Evolutionary conservation across 2,888 invertebrate species (phyloP), one percentile per base, ranked within the genome.

Genomic region (Pantelozetes paolii): DNA sequence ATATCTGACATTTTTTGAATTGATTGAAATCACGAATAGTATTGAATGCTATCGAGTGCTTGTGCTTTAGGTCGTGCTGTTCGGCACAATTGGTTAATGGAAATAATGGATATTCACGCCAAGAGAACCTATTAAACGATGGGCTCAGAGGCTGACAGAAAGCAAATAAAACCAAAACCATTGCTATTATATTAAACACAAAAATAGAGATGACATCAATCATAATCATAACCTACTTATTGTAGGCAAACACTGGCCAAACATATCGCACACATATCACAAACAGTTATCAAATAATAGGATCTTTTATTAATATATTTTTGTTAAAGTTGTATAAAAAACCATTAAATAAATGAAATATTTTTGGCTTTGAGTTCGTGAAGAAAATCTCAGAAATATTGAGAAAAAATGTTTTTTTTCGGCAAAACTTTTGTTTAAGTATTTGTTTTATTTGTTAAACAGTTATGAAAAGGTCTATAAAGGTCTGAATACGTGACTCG

Each of bases 201-300:
- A 64, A 64, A 36, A 64, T 64, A 64, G 36, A 64, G 20, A 59
- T 26, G 20, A 64, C n/a, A 64, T 64, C 64, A 36, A 64, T 64
- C 64, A 64, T 64, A 64, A 64, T 64, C 64, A 59, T 64, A 64
- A 36, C 64, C 64, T 64, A 64, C 64, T 64, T 64, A 36, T 64
- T 64, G 64, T 64, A 9, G 40, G 36, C 15, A 20, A 64, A 64
- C 32, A 64, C 40, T 62, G 32, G 11, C 30, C 28, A 15, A 18
- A 64, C 64, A 64, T 64, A 64, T 64, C 30, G 64, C 64, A 36
- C 64, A 59, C n/a, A n/a, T n/a, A n/a, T n/a, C n/a, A n/a, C n/a
- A n/a, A n/a, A 20, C n/a, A 50, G 5, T 64, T 64, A 64, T 64
- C 64, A n/a, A 36, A 20, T 64, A 64, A 64, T 36, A 64, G 36